Base-by-base conservation (phyloP, 2,888 invertebrate species). In the Rhingia rostrata region DNA sequence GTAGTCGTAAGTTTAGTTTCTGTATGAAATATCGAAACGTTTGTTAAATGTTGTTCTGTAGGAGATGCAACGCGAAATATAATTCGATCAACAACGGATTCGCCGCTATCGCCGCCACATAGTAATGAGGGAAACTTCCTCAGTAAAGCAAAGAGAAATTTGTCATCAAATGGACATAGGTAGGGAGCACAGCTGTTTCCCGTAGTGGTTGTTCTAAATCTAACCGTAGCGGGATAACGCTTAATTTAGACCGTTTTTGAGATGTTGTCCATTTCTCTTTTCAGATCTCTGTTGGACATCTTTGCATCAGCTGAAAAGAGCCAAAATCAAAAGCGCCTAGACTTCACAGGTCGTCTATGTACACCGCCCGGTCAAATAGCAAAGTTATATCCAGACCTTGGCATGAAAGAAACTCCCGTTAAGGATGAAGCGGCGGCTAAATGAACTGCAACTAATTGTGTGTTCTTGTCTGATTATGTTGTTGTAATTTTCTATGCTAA, bases 61-160 rank as follows among this genome's bases (percentile, higher is more conserved):
- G 88, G 88, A 32, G 88, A 88, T 53, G 80, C 86, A 6, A 61
- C 86, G 10, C 87, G 92, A 4, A 92, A 90, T 63, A 93, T 94
- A 0, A 94, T 95, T 78, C 92, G 96, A 61, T 95, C 96, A 1
- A 96, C 96, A 0, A 96, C 96, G 0, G 97, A 97, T 90, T 97
- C 97, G 0, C 97, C 97, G 0, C 94, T 97, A 90, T 97, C 97
- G 0, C 97, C 97, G 0, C 95, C 95, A 0, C 94, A 95, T 0
- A 90, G 93, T 0, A 89, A 92, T 88, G 86, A 90, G 22, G 87
- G 86, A 12, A 78, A 86, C 45, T 87, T 90, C 22, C 86, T 88
- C 0, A 88, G 88, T n/a, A 88, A 87, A 73, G 81, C 86, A 12
- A 85, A 86, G 43, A 63, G 90, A 6, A 88, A 88, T 60, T 87